These are phyloP conservation scores for Eudasyphora cyanicolor DNA, from an alignment of 2,888 invertebrate species.

Conservation along the genomic window DNA sequence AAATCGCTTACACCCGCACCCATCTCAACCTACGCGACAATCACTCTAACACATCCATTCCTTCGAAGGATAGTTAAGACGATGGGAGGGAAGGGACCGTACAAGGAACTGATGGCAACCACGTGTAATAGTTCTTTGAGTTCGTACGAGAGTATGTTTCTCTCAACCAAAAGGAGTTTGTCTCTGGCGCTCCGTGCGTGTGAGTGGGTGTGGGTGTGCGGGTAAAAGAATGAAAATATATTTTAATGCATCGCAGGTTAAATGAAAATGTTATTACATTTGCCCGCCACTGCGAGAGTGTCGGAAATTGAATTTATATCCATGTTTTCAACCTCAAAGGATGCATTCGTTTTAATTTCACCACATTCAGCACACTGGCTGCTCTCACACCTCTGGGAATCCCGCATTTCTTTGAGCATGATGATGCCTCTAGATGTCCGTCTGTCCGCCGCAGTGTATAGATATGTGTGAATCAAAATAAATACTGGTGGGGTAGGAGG, in stretches of 20 bases:
- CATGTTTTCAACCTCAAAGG: constrained; percentile 60
- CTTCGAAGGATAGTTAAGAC: not conserved
- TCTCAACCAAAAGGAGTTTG: too few species aligned
- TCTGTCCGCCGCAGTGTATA: not conserved
- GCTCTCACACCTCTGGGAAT: not conserved
- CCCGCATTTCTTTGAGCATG: too few species aligned
- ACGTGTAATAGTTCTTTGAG: not conserved
- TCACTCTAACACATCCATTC: not conserved
- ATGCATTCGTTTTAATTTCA: constrained; percentile 62
- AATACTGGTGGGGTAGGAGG: too few species aligned
- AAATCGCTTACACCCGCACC: not conserved
- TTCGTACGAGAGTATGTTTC: not conserved
- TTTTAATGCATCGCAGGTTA: constrained; percentile 66
- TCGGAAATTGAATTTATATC: constrained; percentile 69
- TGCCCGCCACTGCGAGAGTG: constrained; percentile 68
- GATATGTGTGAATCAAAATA: constrained; percentile 12
- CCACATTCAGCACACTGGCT: not conserved
- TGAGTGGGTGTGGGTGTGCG: not conserved
- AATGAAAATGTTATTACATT: constrained; percentile 69
- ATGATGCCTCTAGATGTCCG: not conserved
- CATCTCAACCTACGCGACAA: not conserved
- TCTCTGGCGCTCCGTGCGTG: too few species aligned
- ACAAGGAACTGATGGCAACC: not conserved
- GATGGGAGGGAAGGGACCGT: not conserved
- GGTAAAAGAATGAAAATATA: constrained; percentile 23